Base-by-base conservation (phyloP, 2,113 vertebrate species). In the Antechinus flavipes region DNA sequence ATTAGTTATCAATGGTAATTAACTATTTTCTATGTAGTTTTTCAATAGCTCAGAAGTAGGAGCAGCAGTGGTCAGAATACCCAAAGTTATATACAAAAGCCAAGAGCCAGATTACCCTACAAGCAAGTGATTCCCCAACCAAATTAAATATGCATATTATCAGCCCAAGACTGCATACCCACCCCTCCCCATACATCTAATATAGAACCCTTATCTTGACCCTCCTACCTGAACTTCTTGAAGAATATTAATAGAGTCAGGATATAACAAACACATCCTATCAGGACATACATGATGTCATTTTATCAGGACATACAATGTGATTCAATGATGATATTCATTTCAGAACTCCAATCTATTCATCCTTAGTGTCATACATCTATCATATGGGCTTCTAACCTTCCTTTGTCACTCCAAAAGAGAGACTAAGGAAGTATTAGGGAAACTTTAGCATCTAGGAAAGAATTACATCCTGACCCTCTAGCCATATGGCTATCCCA, bases 401-500 rank as follows among this genome's bases (percentile, higher is more conserved):
- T 92, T 55, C 53, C 90, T 92, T 53, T 68, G 42, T 2, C 35
- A 84, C 68, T 23, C 42, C 14, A 92, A 27, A 84, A 42, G 35
- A 23, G 19, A 84, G n/a, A 42, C 5, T 68, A 27, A 96, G 50
- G 93, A 94, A 53, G 0, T 91, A 42, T 3, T 46, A 90, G 47
- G 56, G 42, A 23, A 92, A 61, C 94, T 91, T 54, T 50, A 93
- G 50, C 90, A 49, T 47, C 54, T 9, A 89, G 42, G 89, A 25
- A 30, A 11, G 52, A 35, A 76, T 42, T 94, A 68, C 58, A 55
- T 61, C 91, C 58, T 56, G 89, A 94, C 49, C 61, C 61, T 68
- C 52, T 56, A 55, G 46, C 54, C 92, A 92, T 96, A 61, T 91
- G 54, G 84, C n/a, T 19, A 42, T 95, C 97, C 91, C n/a, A 84